Evolutionary conservation across 35 echinoderm and acorn worm species (phyloP).

Genomic region (Heliocidaris erythrogramma): DNA sequence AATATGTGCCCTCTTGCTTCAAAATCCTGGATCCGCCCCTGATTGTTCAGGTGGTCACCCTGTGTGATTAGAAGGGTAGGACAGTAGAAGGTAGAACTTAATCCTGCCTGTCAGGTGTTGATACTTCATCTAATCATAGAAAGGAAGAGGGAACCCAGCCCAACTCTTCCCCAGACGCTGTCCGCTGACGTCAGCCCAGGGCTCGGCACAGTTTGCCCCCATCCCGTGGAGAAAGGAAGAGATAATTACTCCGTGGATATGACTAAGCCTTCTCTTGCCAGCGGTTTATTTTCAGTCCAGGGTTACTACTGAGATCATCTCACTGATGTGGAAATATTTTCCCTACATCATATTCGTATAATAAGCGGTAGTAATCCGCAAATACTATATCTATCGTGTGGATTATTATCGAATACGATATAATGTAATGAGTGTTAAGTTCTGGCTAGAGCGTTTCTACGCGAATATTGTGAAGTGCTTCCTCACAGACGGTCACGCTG

Average conservation of each 20-base stretch:
- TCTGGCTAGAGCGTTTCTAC: no score
- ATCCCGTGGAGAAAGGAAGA: slow-evolving; percentile 25
- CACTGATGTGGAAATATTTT: background rate
- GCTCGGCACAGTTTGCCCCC: background rate
- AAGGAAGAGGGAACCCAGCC: background rate
- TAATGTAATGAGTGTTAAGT: no score
- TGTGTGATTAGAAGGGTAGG: background rate
- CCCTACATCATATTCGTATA: no score
- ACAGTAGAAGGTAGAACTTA: background rate
- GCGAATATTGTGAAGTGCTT: no score
- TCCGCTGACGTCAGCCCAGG: background rate
- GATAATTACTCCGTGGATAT: slow-evolving; percentile 22
- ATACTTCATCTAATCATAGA: background rate
- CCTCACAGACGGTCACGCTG: no score
- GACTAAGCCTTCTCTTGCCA: background rate
- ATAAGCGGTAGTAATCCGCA: no score
- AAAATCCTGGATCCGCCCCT: no score
- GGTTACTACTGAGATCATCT: background rate
- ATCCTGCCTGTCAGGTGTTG: background rate
- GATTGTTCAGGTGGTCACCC: no score
- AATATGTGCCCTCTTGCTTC: no score
- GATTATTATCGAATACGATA: no score
- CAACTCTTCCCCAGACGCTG: background rate
- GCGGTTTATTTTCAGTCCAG: background rate
- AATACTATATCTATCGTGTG: no score